Base-by-base conservation (phyloP, 2,113 vertebrate genomes). In the Epinephelus lanceolatus region DNA sequence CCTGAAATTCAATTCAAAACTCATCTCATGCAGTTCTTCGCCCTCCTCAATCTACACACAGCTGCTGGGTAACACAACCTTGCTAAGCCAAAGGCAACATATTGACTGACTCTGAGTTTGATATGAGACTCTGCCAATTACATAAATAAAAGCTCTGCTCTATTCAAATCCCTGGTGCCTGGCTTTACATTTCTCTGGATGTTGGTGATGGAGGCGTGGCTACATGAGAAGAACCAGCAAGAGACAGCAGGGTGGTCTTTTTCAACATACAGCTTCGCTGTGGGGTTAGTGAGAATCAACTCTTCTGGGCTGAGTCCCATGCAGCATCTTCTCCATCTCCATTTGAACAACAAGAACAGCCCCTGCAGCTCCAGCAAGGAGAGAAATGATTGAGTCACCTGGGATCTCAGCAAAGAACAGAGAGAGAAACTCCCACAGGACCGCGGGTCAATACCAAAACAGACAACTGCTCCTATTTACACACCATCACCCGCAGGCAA, bases 361-460 rank as follows among this genome's bases (percentile, higher is more conserved):
- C 80, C 90, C 71, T 79, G 82, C 88, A 81, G 88, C 86, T 73
- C 62, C 68, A 61, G 30, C 3, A 76, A 72, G 75, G 21, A 76
- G 86, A 80, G 47, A 76, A 59, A 89, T 85, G 82, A 88, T 81
- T 79, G 66, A 80, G 84, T 83, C 84, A 89, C 84, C 80, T 85
- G 92, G 88, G 90, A 91, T 78, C 78, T 87, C n/a, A 61, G 67
- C 42, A 37, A 80, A 90, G 71, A 91, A 91, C 77, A 85, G 81
- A 91, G 68, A 52, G 37, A 78, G 84, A 52, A 59, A 45, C 65
- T 78, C 89, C 78, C 88, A 69, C 55, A 81, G 80, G 88, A 78
- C 66, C 19, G 45, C 84, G 61, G 90, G 86, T 91, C 88, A 90
- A 90, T 91, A 91, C 79, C 72, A 87, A 83, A 88, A 88, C 88